Evolutionary conservation across 2,113 vertebrate species (phyloP).

Genomic region (Crotalus helleri): DNA sequence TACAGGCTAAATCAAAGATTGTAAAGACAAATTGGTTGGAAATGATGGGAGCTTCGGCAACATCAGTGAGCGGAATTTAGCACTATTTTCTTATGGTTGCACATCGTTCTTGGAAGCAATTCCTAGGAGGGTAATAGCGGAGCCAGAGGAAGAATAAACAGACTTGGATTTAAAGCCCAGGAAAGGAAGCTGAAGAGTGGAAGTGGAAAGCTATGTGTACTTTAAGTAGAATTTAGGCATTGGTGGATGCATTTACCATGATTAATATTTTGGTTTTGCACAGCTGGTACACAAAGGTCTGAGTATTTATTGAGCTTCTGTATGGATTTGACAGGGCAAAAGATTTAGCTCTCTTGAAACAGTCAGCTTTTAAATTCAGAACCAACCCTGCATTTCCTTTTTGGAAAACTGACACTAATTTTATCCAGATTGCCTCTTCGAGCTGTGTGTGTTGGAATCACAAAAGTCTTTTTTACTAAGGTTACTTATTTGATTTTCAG

Average conservation of each 20-base stretch:
- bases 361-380: constrained; percentile 23
- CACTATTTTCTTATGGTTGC: not conserved
- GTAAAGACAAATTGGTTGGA: not conserved
- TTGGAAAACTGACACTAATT: constrained; percentile 45
- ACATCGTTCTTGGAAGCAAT: not conserved
- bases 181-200: not conserved
- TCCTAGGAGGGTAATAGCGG: not conserved
- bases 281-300: not conserved
- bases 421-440: constrained; percentile 50
- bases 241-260: not conserved
- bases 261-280: not conserved
- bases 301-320: not conserved
- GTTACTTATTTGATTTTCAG: constrained; percentile 48
- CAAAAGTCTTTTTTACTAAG: constrained; percentile 28
- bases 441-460: constrained; percentile 44
- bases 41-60: too few species aligned
- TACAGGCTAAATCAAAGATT: not conserved
- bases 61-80: not conserved
- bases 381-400: constrained; percentile 35
- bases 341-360: not conserved
- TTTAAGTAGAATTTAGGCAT: not conserved
- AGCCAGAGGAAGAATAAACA: not conserved
- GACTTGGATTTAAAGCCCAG: not conserved
- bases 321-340: not conserved
- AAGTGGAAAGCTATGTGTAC: not conserved